Conservation (phyloP, 2,113 vertebrate genomes). For the Numida meleagris region DNA sequence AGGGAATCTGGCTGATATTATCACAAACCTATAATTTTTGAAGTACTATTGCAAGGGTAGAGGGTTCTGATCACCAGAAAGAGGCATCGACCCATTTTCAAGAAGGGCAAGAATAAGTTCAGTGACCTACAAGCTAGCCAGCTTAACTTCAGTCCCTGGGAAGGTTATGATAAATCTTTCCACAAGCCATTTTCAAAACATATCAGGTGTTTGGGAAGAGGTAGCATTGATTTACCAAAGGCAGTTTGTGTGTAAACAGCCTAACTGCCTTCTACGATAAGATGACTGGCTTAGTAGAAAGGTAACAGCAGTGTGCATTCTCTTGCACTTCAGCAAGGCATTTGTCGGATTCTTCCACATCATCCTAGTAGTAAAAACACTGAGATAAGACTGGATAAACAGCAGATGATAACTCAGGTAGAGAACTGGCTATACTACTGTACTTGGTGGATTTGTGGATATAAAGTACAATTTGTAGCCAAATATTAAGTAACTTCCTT, state of each 20-base stretch:
- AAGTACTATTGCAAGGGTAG: neutral
- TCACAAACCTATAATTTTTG: neutral
- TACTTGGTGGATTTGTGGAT: neutral
- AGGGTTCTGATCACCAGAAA: neutral
- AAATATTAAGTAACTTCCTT: neutral
- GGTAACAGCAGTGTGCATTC: neutral
- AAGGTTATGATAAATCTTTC: neutral
- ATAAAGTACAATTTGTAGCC: rapidly evolving
- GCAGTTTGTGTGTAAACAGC: neutral
- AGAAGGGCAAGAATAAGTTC: no score
- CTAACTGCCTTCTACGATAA: neutral
- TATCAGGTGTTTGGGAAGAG: neutral
- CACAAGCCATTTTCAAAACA: neutral
- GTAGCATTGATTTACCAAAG: neutral
- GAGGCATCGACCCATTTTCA: neutral
- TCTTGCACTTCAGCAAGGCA: neutral
- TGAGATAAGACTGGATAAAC: neutral
- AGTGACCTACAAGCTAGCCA: neutral
- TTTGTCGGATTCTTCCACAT: neutral
- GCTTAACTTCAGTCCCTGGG: neutral
- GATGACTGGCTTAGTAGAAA: neutral
- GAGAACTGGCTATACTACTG: rapidly evolving
- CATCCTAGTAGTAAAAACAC: neutral
- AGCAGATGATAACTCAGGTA: neutral
- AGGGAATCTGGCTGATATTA: neutral